These are phyloP conservation scores for Sicus ferrugineus DNA, from an alignment of 2,888 invertebrate genomes.

Conservation along the genomic window DNA sequence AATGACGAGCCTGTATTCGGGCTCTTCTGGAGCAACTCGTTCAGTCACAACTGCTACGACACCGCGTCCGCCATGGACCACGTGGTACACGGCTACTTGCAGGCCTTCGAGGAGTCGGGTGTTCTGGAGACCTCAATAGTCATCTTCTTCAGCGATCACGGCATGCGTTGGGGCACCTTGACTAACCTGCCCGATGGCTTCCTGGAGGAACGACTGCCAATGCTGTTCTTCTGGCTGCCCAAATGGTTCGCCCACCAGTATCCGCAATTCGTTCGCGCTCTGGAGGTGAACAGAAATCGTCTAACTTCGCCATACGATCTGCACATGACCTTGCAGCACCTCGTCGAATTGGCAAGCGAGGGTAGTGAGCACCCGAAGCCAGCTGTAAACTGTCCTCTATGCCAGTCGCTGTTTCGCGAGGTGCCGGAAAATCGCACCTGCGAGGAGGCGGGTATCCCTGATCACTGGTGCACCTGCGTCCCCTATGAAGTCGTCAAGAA, in stretches of 20 bases:
- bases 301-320: slow-evolving; percentile 79
- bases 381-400: slow-evolving; percentile 68
- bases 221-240: slow-evolving; percentile 76
- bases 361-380: slow-evolving; percentile 38
- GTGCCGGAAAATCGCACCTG: slow-evolving; percentile 72
- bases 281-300: slow-evolving; percentile 70
- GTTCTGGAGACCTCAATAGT: slow-evolving; percentile 73
- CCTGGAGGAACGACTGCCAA: slow-evolving; percentile 80
- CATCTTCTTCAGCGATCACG: slow-evolving; percentile 80
- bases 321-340: slow-evolving; percentile 73
- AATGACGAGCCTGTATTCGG: slow-evolving; percentile 72
- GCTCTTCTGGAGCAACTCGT: slow-evolving; percentile 80
- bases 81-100: slow-evolving; percentile 69
- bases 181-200: slow-evolving; percentile 74
- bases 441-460: slow-evolving; percentile 71
- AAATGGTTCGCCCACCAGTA: slow-evolving; percentile 68
- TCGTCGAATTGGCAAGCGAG: slow-evolving; percentile 64
- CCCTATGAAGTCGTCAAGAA: slow-evolving; percentile 60
- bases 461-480: slow-evolving; percentile 81
- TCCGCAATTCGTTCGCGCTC: slow-evolving; percentile 66
- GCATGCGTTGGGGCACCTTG: slow-evolving; percentile 75
- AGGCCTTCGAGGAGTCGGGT: slow-evolving; percentile 68
- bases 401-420: slow-evolving; percentile 71
- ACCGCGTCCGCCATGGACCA: slow-evolving; percentile 72
- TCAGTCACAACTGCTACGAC: slow-evolving; percentile 75